Evolutionary conservation across 2,113 vertebrate genomes (phyloP).

Genomic region (Clarias magur): DNA sequence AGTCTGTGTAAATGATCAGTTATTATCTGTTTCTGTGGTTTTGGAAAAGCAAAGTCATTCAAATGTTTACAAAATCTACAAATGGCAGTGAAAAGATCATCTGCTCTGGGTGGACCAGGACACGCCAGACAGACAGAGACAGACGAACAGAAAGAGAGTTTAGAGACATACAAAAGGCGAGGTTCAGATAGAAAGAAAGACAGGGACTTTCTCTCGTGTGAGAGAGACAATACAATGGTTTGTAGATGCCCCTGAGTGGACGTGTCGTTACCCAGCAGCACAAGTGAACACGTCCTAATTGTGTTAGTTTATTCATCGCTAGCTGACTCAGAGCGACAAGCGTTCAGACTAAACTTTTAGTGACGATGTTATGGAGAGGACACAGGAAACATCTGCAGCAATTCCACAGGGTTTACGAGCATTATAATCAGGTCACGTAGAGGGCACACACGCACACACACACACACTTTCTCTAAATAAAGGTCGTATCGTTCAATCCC

Average conservation of each 20-base stretch:
- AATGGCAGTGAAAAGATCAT: no score
- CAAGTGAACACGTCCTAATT: neutral
- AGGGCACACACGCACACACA: neutral
- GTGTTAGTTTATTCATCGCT: neutral
- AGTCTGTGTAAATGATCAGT: no score
- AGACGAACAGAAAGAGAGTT: neutral
- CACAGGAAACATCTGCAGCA: neutral
- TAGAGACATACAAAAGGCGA: neutral
- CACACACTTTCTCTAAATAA: slow-evolving; percentile 30
- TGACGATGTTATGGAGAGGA: neutral
- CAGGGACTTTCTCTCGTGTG: neutral
- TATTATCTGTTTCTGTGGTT: neutral
- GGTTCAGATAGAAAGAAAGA: neutral
- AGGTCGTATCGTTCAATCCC: slow-evolving; percentile 53
- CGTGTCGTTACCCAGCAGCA: neutral
- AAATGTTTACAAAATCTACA: no score
- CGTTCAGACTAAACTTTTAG: neutral
- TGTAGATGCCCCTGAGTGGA: neutral
- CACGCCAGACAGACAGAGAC: neutral
- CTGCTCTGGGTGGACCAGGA: neutral
- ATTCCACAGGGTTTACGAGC: neutral
- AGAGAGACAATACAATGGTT: neutral
- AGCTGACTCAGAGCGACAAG: neutral
- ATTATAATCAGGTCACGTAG: slow-evolving; percentile 5
- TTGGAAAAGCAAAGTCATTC: no score